phyloP scores from a whole-genome alignment of 2,113 vertebrate genomes.

The Antigone vipio region DNA sequence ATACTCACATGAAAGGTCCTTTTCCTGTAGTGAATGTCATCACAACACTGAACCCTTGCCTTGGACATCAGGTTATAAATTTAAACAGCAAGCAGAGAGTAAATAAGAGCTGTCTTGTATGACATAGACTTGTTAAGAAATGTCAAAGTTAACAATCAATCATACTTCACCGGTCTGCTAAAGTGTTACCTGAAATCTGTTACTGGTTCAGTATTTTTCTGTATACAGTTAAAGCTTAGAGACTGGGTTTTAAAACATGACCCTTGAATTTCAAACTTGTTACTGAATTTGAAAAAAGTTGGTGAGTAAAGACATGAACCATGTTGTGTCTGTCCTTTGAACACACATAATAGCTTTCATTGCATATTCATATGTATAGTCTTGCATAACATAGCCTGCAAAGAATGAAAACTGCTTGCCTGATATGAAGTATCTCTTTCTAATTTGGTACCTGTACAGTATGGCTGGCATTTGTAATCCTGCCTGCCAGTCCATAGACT shows the following conservation, averaged over 20 bases:
- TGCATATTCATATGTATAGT: neutral
- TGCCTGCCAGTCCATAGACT: neutral
- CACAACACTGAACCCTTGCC: neutral
- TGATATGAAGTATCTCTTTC: neutral
- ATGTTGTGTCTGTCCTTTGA: neutral
- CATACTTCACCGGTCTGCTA: neutral
- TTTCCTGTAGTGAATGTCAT: neutral
- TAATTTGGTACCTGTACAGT: neutral
- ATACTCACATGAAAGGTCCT: neutral
- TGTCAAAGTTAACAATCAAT: neutral
- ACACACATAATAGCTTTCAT: neutral
- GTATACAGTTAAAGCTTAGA: neutral
- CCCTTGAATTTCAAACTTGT: neutral
- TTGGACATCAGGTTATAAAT: neutral
- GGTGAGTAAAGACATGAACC: neutral
- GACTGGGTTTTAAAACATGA: neutral
- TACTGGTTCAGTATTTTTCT: neutral
- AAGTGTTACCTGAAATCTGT: neutral
- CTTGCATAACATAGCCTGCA: neutral
- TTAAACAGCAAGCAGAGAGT: neutral
- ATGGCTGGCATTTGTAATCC: neutral
- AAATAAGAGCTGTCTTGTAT: neutral
- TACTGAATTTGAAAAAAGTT: neutral
- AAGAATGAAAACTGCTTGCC: neutral
- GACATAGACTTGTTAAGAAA: neutral